These are phyloP conservation scores for Phylloscopus trochilus DNA, from an alignment of 2,113 vertebrate genomes.

Conservation along the genomic window DNA sequence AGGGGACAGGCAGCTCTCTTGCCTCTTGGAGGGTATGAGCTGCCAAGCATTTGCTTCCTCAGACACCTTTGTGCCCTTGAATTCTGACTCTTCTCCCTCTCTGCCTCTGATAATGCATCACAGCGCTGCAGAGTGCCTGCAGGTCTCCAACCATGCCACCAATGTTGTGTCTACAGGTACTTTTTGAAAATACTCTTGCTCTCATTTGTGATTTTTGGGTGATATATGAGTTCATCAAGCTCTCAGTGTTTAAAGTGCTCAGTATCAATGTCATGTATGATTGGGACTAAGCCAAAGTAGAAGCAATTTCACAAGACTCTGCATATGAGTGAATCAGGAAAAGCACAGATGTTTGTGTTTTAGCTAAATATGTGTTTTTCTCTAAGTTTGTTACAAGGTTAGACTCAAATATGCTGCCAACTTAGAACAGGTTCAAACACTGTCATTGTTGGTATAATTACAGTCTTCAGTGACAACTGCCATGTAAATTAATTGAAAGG, in stretches of 20 bases:
- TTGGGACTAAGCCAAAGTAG: not conserved
- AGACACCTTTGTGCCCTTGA: slow-evolving; percentile 85
- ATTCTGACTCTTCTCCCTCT: slow-evolving; percentile 81
- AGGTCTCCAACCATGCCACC: slow-evolving; percentile 84
- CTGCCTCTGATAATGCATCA: slow-evolving; percentile 96
- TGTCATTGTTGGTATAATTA: not conserved
- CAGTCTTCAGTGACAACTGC: not conserved
- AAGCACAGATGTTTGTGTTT: not conserved
- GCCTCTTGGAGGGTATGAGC: slow-evolving; percentile 79
- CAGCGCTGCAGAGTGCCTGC: slow-evolving; percentile 85
- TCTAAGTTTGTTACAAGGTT: not conserved
- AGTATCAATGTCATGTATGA: not conserved
- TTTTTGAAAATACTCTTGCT: slow-evolving; percentile 23
- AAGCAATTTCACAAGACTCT: not conserved
- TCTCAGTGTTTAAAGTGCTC: not conserved
- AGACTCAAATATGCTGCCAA: not conserved
- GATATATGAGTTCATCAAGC: fast-evolving
- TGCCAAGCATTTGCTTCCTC: slow-evolving; percentile 87
- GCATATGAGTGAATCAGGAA: not conserved
- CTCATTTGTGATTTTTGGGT: not conserved
- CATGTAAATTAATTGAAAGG: not conserved
- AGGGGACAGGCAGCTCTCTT: slow-evolving; percentile 10
- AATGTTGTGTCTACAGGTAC: slow-evolving; percentile 95
- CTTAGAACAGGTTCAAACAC: not conserved
- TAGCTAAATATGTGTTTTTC: not conserved